These are phyloP conservation scores for Caenorhabditis angaria DNA, from an alignment of 2,888 invertebrate species.

Conservation along the genomic window DNA sequence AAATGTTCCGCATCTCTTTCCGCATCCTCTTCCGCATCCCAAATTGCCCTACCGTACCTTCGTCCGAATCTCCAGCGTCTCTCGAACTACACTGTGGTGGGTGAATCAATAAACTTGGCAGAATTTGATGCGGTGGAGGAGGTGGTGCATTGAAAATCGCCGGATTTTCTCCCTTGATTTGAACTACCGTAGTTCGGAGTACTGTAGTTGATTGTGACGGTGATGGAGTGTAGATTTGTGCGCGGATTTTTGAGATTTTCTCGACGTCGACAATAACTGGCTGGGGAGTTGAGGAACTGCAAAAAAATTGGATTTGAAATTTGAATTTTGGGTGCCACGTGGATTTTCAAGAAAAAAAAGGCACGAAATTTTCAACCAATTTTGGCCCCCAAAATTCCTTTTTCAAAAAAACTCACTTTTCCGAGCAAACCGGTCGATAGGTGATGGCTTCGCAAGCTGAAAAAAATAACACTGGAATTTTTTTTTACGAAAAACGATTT, in stretches of 20 bases:
- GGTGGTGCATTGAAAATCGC: conserved; percentile 31
- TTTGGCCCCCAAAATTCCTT: neutral
- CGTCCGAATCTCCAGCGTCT: conserved; percentile 33
- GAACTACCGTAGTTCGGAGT: too few relatives aligned
- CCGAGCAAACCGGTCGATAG: conserved; percentile 27
- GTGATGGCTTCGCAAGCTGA: conserved; percentile 35
- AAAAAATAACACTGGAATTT: neutral
- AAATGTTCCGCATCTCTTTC: too few relatives aligned
- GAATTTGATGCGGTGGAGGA: conserved; percentile 17
- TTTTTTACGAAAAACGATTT: too few relatives aligned
- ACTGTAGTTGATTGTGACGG: neutral
- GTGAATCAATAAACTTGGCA: conserved; percentile 15
- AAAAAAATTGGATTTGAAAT: neutral
- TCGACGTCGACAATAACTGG: conserved; percentile 31
- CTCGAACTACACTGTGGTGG: conserved; percentile 13
- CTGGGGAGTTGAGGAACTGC: conserved; percentile 19
- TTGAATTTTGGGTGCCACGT: too few relatives aligned
- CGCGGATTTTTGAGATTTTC: conserved; percentile 21
- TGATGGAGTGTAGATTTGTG: conserved; percentile 15
- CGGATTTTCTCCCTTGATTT: neutral
- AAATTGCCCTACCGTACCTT: conserved; percentile 5
- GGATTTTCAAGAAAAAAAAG: neutral
- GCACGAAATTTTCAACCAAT: neutral
- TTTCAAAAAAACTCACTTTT: neutral
- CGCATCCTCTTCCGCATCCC: too few relatives aligned